These are phyloP conservation scores for Gari tellinella DNA, from an alignment of 2,888 invertebrate genomes.

Conservation along the genomic window DNA sequence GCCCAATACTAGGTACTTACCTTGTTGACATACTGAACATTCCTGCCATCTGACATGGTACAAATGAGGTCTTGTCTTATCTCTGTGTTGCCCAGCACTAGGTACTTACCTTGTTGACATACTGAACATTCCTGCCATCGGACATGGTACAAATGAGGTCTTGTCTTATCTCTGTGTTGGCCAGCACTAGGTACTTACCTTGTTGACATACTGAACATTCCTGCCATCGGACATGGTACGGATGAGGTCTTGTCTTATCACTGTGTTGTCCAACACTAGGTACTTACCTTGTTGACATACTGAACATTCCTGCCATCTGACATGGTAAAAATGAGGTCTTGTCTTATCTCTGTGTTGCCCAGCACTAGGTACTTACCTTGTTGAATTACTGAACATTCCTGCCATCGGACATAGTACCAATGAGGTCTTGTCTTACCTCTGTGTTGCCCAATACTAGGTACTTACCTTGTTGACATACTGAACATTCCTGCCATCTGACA, in stretches of 20 bases:
- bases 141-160: slow-evolving; percentile 79
- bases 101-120: slow-evolving; percentile 79
- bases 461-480: slow-evolving; percentile 81
- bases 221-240: no score
- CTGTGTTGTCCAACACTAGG: no score
- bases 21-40: no score
- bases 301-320: slow-evolving; percentile 79
- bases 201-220: no score
- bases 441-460: no score
- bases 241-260: no score
- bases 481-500: slow-evolving; percentile 79
- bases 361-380: slow-evolving; percentile 78
- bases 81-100: no score
- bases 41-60: no score
- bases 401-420: no score
- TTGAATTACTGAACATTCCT: no score
- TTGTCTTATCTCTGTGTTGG: slow-evolving; percentile 76
- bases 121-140: slow-evolving; percentile 80
- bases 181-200: slow-evolving; percentile 78
- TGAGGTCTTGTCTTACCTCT: no score
- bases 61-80: no score
- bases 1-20: slow-evolving; percentile 78
- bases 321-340: slow-evolving; percentile 78
- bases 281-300: slow-evolving; percentile 79
- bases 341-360: slow-evolving; percentile 77